A percentile compares a stretch with the other conserved stretches of the same genome.
Conservation (phyloP, 1,140 invertebrate species). For the Coenobita brevimanus region DNA sequence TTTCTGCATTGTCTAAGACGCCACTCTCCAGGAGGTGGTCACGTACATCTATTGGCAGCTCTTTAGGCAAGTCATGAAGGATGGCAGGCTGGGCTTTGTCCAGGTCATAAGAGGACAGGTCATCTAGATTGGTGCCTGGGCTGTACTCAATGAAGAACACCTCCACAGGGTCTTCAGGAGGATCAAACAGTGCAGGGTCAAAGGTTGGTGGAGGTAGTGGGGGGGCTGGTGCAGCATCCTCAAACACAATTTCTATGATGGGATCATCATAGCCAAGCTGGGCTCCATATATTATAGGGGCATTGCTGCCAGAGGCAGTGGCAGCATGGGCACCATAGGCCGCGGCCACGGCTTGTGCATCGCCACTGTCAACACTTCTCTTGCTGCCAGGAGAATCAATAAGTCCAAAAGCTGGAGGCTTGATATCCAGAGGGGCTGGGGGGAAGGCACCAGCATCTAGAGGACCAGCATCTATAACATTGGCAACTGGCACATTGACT, state of each 20-base stretch:
- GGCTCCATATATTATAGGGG: constrained; percentile 43
- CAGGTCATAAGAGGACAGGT: constrained; percentile 40
- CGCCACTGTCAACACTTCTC: neutral
- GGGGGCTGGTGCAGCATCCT: constrained; percentile 62
- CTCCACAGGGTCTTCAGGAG: constrained; percentile 60
- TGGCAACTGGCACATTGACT: neutral
- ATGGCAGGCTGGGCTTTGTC: constrained; percentile 56
- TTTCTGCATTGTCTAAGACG: constrained; percentile 61
- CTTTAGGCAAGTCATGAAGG: constrained; percentile 60
- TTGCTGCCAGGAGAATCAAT: neutral
- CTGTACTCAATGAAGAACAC: constrained; percentile 68
- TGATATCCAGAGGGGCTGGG: constrained; percentile 29
- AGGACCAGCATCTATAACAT: neutral
- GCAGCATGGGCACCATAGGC: neutral
- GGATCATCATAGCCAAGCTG: constrained; percentile 64
- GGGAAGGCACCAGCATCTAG: neutral
- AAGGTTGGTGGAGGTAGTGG: constrained; percentile 57
- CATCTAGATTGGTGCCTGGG: constrained; percentile 62
- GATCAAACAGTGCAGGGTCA: constrained; percentile 54
- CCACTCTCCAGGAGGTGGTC: constrained; percentile 56
- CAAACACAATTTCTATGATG: constrained; percentile 68
- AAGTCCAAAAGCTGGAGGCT: constrained; percentile 13
- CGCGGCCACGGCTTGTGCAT: neutral
- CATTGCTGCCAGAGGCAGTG: neutral
- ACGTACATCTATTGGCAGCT: constrained; percentile 57